Evolutionary conservation across 2,888 invertebrate species (phyloP).

Genomic region (Plagodis pulveraria): DNA sequence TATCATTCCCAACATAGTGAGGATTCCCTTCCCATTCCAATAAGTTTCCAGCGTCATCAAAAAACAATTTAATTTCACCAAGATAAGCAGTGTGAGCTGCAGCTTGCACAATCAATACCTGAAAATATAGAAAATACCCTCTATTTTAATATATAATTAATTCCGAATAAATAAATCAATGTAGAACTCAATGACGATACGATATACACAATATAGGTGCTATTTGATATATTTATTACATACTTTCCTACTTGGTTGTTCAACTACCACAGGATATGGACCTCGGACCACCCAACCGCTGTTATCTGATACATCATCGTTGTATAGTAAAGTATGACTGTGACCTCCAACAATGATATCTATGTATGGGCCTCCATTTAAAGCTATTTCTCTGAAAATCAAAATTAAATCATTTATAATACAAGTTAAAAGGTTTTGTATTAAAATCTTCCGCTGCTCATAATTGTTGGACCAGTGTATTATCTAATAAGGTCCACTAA

Average conservation of each 20-base stretch:
- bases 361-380: slow-evolving; percentile 87
- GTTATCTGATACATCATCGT: slow-evolving; percentile 76
- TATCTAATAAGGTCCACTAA: too few relatives aligned
- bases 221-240: slow-evolving; percentile 21
- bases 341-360: slow-evolving; percentile 94
- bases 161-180: neutral
- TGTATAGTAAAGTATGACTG: slow-evolving; percentile 91
- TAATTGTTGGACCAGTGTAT: too few relatives aligned
- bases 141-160: neutral
- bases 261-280: slow-evolving; percentile 89
- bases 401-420: neutral
- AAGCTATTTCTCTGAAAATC: slow-evolving; percentile 85
- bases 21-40: slow-evolving; percentile 89
- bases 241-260: slow-evolving; percentile 69
- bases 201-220: too few relatives aligned
- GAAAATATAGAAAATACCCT: slow-evolving; percentile 11
- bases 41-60: slow-evolving; percentile 89
- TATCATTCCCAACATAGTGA: slow-evolving; percentile 85
- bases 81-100: slow-evolving; percentile 90
- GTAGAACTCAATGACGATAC: neutral
- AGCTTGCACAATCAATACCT: slow-evolving; percentile 90
- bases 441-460: too few relatives aligned
- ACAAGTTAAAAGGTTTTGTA: too few relatives aligned
- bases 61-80: slow-evolving; percentile 91
- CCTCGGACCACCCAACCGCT: slow-evolving; percentile 80